phyloP scores from a whole-genome alignment of 2,888 invertebrate genomes.

The Leptopterna dolabrata region DNA sequence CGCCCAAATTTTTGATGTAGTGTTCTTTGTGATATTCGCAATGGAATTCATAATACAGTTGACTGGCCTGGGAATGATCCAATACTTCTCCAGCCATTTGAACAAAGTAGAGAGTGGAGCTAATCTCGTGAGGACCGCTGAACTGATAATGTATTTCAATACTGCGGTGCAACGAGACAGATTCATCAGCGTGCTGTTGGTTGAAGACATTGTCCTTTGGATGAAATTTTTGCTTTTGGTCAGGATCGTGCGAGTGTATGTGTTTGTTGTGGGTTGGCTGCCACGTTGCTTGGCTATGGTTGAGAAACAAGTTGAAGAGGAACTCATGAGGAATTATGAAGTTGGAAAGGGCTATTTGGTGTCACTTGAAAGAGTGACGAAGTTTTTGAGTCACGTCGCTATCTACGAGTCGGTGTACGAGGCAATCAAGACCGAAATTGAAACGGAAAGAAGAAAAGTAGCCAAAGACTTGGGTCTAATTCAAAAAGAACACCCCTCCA shows the following conservation, averaged over 20 bases:
- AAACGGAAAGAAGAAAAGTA: conserved; percentile 37
- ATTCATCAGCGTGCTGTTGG: neutral
- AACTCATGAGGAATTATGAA: conserved; percentile 40
- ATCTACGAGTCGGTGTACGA: conserved; percentile 24
- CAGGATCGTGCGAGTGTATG: conserved; percentile 23
- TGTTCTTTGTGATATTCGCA: conserved; percentile 20
- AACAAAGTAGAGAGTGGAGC: conserved; percentile 30
- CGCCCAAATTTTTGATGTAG: neutral
- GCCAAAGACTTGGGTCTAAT: conserved; percentile 30
- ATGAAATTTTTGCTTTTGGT: conserved; percentile 28
- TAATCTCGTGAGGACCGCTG: neutral
- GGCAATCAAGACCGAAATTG: conserved; percentile 24
- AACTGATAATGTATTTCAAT: conserved; percentile 18
- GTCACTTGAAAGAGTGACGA: conserved; percentile 25
- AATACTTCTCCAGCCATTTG: conserved; percentile 25
- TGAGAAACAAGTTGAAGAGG: conserved; percentile 42
- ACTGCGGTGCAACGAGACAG: neutral
- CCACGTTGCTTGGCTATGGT: conserved; percentile 17
- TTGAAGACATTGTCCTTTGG: neutral
- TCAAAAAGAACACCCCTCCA: conserved; percentile 32
- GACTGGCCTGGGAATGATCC: neutral
- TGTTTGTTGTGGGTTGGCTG: conserved; percentile 31
- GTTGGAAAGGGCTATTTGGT: conserved; percentile 40
- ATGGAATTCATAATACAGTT: neutral
- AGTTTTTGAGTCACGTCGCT: conserved; percentile 28